Evolutionary conservation across 1,140 invertebrate genomes (phyloP).

Genomic region (Euschistus heros): DNA sequence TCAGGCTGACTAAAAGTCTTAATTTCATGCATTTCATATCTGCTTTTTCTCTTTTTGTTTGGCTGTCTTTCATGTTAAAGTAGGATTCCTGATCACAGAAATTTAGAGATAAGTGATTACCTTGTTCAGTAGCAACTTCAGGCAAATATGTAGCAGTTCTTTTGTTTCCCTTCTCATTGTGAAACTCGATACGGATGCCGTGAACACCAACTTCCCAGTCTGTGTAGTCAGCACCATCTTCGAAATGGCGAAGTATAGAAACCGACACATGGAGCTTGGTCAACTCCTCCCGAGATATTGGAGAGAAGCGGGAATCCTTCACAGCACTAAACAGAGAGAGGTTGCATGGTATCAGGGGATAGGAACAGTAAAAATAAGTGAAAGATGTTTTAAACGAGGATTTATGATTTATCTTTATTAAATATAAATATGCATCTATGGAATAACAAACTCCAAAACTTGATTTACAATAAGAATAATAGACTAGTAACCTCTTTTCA

Average conservation of each 20-base stretch:
- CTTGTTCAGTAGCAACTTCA: constrained; percentile 94
- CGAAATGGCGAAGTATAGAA: constrained; percentile 89
- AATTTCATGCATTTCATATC: no score
- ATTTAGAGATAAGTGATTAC: constrained; percentile 40
- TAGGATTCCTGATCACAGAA: no score
- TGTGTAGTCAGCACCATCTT: constrained; percentile 86
- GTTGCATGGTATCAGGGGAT: not conserved
- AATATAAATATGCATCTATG: no score
- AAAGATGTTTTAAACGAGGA: no score
- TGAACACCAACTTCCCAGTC: constrained; percentile 97
- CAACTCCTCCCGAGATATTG: constrained; percentile 89
- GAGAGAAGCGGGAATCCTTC: constrained; percentile 93
- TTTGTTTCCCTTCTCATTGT: constrained; percentile 88
- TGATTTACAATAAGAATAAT: no score
- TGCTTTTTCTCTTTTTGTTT: no score
- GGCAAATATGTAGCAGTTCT: constrained; percentile 96
- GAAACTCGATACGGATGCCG: constrained; percentile 96
- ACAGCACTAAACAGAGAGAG: constrained; percentile 62
- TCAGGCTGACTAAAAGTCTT: no score
- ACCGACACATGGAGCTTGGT: constrained; percentile 87
- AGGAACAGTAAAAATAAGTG: no score
- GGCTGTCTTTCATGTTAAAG: no score
- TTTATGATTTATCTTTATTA: no score
- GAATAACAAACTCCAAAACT: no score
- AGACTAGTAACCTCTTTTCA: no score